These are phyloP conservation scores for Choreutis nemorana DNA, from an alignment of 2,888 invertebrate species.

Conservation along the genomic window DNA sequence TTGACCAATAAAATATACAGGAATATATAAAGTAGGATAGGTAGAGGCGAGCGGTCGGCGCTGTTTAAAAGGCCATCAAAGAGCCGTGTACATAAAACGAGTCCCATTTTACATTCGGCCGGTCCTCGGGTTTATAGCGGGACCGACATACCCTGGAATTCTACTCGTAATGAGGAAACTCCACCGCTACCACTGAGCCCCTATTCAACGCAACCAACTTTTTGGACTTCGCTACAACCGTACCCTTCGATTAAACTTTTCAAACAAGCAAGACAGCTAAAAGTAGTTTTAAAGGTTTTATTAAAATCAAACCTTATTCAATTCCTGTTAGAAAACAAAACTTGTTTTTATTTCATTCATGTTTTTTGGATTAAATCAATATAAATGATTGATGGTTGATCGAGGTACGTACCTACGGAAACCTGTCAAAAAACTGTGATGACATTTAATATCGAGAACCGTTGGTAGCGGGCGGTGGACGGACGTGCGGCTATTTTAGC, in stretches of 20 bases:
- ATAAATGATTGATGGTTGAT: too few relatives aligned
- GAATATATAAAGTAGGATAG: too few relatives aligned
- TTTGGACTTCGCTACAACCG: neutral
- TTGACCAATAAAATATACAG: too few relatives aligned
- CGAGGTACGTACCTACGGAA: neutral
- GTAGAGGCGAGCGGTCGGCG: too few relatives aligned
- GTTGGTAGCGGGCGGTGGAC: neutral
- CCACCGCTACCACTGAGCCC: slow-evolving; percentile 14
- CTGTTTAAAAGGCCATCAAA: slow-evolving; percentile 39
- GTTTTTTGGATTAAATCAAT: neutral
- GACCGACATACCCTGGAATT: slow-evolving; percentile 38
- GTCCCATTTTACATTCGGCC: slow-evolving; percentile 46
- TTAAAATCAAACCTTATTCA: too few relatives aligned
- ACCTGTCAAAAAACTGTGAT: neutral
- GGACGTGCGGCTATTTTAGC: slow-evolving; percentile 22
- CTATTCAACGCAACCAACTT: neutral
- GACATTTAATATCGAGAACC: too few relatives aligned
- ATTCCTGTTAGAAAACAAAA: neutral
- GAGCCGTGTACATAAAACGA: slow-evolving; percentile 42
- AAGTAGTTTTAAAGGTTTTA: too few relatives aligned
- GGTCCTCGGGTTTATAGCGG: slow-evolving; percentile 33
- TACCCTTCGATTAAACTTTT: neutral
- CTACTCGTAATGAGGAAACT: slow-evolving; percentile 46
- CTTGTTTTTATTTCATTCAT: neutral
- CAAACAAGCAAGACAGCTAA: neutral